Percentiles rank a stretch among this genome's conserved stretches.
Conservation (phyloP, 2,797 vertebrate species). For the Ctenochaetus hawaiiensis region DNA sequence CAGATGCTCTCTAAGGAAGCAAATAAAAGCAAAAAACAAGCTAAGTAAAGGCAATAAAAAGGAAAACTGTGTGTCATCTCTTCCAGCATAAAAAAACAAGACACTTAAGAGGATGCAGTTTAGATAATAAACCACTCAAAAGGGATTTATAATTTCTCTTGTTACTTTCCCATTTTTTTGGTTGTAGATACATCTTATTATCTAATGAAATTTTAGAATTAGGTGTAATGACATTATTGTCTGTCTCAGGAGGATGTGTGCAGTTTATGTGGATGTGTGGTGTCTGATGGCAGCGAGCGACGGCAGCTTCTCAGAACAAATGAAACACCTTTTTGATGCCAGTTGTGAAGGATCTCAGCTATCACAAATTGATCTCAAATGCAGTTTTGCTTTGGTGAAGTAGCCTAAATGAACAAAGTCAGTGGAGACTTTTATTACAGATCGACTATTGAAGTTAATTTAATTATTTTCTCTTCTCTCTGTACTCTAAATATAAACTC, state of each 20-base stretch:
- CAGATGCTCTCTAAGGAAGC: neutral
- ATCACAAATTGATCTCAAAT: conserved; percentile 9
- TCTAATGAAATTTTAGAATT: neutral
- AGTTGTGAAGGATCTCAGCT: conserved; percentile 17
- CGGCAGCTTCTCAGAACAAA: conserved; percentile 5
- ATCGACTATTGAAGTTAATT: conserved; percentile 10
- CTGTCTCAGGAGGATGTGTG: neutral
- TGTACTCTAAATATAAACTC: conserved; percentile 46
- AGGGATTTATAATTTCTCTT: neutral
- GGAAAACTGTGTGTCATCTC: neutral
- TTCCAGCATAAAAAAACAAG: neutral
- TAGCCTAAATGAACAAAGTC: conserved; percentile 10
- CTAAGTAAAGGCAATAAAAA: neutral
- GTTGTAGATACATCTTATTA: conserved; percentile 1
- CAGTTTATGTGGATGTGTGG: neutral
- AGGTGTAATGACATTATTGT: conserved; percentile 3
- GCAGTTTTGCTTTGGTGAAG: neutral
- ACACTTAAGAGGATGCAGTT: neutral
- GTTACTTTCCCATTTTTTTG: neutral
- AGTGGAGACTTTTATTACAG: neutral
- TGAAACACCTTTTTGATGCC: conserved; percentile 20
- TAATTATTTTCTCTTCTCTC: conserved; percentile 2
- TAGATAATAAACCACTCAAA: neutral
- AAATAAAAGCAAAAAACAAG: neutral
- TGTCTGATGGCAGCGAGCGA: neutral